phyloP scores from a whole-genome alignment of 2,888 invertebrate species.

The Drosophila rellima region DNA sequence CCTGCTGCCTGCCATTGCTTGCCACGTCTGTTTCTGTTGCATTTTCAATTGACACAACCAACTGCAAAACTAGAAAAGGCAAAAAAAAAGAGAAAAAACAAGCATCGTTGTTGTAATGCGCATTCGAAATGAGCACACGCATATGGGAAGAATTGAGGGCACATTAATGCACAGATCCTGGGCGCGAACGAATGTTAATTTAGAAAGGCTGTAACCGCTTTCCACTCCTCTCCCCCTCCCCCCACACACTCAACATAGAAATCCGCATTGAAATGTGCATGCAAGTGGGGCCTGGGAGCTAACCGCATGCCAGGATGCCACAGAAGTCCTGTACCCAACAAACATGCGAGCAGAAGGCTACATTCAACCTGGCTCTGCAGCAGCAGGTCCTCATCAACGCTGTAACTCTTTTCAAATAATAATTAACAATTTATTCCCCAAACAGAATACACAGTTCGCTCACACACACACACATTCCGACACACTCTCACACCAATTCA shows the following conservation, averaged over 20 bases:
- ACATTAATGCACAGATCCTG: conserved; percentile 72
- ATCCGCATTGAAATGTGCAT: conserved; percentile 76
- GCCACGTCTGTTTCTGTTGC: conserved; percentile 59
- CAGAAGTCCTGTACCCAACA: conserved; percentile 49
- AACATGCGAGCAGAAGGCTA: conserved; percentile 26
- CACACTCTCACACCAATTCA: conserved; percentile 16
- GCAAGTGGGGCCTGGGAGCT: conserved; percentile 51
- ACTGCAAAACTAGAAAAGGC: conserved; percentile 48
- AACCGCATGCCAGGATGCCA: conserved; percentile 53
- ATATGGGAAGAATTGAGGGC: conserved; percentile 73
- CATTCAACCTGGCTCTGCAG: conserved; percentile 13
- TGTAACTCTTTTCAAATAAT: conserved; percentile 82
- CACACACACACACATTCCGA: conserved; percentile 31
- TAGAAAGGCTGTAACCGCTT: conserved; percentile 40
- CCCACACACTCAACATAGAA: conserved; percentile 48
- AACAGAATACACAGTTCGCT: conserved; percentile 54
- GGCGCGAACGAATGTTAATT: conserved; percentile 73
- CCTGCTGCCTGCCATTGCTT: not conserved
- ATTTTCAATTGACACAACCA: conserved; percentile 76
- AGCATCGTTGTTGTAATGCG: conserved; percentile 79
- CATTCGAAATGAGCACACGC: conserved; percentile 82
- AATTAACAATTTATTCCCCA: conserved; percentile 82
- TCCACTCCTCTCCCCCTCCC: not conserved
- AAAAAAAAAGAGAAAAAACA: no score
- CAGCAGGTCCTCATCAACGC: conserved; percentile 46